Evolutionary conservation across 2,113 vertebrate genomes (phyloP).

Genomic region (Podarcis muralis): DNA sequence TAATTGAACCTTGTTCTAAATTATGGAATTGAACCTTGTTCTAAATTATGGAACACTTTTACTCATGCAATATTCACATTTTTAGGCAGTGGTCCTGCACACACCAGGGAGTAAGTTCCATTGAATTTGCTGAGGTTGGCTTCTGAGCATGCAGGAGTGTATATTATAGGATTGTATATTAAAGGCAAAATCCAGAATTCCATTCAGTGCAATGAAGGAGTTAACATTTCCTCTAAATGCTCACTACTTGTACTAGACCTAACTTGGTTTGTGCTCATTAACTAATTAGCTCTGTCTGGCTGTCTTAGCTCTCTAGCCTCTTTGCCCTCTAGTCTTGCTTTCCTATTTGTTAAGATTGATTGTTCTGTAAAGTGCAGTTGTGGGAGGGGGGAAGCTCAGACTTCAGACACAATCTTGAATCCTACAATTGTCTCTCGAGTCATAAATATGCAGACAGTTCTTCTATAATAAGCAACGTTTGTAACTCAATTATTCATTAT

Average conservation of each 20-base stretch:
- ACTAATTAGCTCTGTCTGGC: conserved; percentile 1
- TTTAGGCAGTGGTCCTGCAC: background rate
- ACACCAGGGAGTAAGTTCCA: background rate
- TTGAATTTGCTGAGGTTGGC: too few species aligned
- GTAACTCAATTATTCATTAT: background rate
- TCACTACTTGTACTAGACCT: background rate
- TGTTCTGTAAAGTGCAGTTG: background rate
- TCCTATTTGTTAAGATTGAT: conserved; percentile 2
- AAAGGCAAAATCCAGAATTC: background rate
- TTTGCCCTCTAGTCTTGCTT: background rate
- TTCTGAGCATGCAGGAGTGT: too few species aligned
- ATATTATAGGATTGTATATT: background rate
- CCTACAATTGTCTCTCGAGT: background rate
- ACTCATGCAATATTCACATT: background rate
- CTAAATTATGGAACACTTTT: background rate
- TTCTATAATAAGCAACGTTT: conserved; percentile 8
- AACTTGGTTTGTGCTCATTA: background rate
- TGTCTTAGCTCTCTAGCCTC: background rate
- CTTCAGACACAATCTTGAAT: background rate
- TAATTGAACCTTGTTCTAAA: background rate
- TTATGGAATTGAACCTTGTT: too few species aligned
- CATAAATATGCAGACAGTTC: background rate
- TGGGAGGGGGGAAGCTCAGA: background rate
- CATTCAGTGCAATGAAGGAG: background rate
- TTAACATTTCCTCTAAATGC: background rate